Evolutionary conservation across 2,797 vertebrate species (phyloP).

Genomic region (Meda fulgida): DNA sequence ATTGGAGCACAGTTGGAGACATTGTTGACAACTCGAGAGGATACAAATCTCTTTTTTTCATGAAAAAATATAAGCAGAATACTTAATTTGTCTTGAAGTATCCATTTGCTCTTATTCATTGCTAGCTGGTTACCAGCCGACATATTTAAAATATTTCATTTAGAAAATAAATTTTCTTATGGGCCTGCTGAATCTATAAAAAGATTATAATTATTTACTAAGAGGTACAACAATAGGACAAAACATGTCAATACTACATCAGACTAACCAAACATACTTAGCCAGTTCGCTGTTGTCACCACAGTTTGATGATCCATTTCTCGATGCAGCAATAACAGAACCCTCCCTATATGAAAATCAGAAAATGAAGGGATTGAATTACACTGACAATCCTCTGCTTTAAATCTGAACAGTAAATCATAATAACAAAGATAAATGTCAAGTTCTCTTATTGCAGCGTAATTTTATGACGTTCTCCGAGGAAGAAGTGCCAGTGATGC

Average conservation of each 20-base stretch:
- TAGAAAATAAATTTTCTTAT: not conserved
- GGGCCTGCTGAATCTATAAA: not conserved
- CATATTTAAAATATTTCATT: not conserved
- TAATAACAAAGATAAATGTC: not conserved
- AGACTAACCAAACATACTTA: conserved; percentile 52
- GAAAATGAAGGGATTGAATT: not conserved
- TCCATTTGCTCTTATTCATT: not conserved
- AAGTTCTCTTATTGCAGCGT: not conserved
- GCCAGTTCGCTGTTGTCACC: conserved; percentile 54
- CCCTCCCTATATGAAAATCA: conserved; percentile 57
- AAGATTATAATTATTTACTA: not conserved
- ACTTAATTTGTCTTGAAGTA: not conserved
- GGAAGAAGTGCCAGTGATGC: not conserved
- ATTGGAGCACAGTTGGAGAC: not conserved
- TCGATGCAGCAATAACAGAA: conserved; percentile 51
- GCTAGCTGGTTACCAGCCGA: not conserved
- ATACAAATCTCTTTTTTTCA: not conserved
- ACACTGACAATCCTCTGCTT: not conserved
- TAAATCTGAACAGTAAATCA: not conserved
- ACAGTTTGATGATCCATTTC: conserved; percentile 67
- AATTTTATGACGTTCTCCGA: not conserved
- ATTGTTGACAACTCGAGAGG: not conserved
- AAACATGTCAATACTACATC: not conserved
- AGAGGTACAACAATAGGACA: not conserved
- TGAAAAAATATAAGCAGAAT: not conserved